Conservation (phyloP, 2,888 invertebrate genomes). For the Euproctis similis region DNA sequence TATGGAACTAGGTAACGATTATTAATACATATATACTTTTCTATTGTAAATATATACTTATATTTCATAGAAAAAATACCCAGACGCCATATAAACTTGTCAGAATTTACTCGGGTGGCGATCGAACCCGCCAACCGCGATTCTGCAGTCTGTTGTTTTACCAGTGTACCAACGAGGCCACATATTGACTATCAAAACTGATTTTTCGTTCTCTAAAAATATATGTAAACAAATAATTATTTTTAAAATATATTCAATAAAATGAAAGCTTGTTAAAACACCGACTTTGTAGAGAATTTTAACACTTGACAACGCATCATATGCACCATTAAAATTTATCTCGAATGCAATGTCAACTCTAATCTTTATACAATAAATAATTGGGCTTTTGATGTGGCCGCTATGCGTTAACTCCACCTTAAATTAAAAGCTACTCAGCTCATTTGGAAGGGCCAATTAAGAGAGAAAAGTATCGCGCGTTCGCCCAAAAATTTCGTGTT, state of each 20-base stretch:
- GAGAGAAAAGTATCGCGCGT: constrained; percentile 56
- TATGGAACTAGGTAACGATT: too few relatives aligned
- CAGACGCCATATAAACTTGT: too few relatives aligned
- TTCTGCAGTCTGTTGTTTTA: too few relatives aligned
- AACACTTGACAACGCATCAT: constrained; percentile 43
- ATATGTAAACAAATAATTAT: too few relatives aligned
- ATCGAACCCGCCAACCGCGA: too few relatives aligned
- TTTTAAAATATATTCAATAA: constrained; percentile 19
- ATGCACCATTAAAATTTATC: constrained; percentile 60
- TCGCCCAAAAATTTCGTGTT: constrained; percentile 41
- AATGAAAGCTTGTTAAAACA: constrained; percentile 46
- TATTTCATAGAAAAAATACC: too few relatives aligned
- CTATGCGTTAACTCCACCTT: constrained; percentile 30
- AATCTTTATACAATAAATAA: constrained; percentile 61
- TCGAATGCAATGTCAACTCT: constrained; percentile 47
- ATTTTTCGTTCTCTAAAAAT: constrained; percentile 6
- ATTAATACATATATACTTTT: too few relatives aligned
- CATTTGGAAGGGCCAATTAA: constrained; percentile 66
- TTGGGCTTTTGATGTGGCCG: constrained; percentile 59
- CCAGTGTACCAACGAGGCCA: constrained; percentile 6
- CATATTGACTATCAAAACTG: constrained; percentile 5
- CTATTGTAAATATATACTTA: too few relatives aligned
- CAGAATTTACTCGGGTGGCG: too few relatives aligned
- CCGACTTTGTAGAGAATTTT: constrained; percentile 24
- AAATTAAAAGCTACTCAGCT: constrained; percentile 55